Percentiles rank a stretch among this genome's conserved stretches.
These are phyloP conservation scores for Portevinia maculata DNA, from an alignment of 2,888 invertebrate genomes.

Conservation along the genomic window DNA sequence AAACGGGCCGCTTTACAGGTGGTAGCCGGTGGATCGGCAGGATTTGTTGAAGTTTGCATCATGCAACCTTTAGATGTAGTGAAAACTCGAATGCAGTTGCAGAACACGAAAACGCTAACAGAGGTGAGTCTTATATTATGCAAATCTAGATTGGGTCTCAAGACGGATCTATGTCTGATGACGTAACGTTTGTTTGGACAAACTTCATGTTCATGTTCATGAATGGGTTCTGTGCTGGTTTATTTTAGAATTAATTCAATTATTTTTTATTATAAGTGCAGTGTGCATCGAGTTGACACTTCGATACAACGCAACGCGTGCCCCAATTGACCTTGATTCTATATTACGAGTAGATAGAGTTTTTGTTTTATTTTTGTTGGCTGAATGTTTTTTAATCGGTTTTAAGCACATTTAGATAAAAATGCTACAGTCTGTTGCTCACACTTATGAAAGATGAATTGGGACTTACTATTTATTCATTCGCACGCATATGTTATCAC, in stretches of 20 bases:
- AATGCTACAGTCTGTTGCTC: neutral
- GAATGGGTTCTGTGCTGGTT: neutral
- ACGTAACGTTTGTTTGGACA: slow-evolving; percentile 13
- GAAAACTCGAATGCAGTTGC: slow-evolving; percentile 94
- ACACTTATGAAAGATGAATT: slow-evolving; percentile 3
- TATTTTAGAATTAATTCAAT: slow-evolving; percentile 26
- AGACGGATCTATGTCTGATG: slow-evolving; percentile 6
- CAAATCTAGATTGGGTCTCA: neutral
- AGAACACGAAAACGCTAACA: slow-evolving; percentile 81
- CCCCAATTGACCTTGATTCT: slow-evolving; percentile 47
- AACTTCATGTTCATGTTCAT: neutral
- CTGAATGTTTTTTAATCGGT: slow-evolving; percentile 3
- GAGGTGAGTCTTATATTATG: slow-evolving; percentile 76
- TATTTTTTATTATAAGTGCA: slow-evolving; percentile 11
- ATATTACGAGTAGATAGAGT: neutral
- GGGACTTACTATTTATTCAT: neutral
- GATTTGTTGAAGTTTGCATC: slow-evolving; percentile 96
- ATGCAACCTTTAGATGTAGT: slow-evolving; percentile 98
- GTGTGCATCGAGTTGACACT: slow-evolving; percentile 14
- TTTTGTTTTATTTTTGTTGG: slow-evolving; percentile 25
- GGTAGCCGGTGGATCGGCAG: slow-evolving; percentile 93
- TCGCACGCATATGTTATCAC: slow-evolving; percentile 37
- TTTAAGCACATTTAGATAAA: slow-evolving; percentile 11
- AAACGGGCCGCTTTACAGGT: slow-evolving; percentile 80
- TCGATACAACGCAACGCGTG: slow-evolving; percentile 25